A percentile compares a stretch with the other conserved stretches of the same genome.
These are phyloP conservation scores for Amiota mariae DNA, from an alignment of 2,888 invertebrate genomes.

Conservation along the genomic window DNA sequence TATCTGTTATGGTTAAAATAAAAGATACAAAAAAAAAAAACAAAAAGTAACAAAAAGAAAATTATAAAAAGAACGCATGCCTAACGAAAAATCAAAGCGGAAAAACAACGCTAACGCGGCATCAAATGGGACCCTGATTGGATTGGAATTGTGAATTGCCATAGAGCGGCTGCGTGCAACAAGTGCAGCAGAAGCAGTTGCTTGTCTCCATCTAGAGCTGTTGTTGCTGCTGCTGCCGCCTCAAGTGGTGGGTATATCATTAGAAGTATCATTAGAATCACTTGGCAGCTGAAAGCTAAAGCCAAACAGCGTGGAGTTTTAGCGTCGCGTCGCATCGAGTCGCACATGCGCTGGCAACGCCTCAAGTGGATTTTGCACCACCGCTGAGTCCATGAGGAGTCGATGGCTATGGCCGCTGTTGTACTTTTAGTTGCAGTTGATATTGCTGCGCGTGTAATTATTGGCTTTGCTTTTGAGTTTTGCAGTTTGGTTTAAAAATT, in stretches of 20 bases:
- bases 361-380: slow-evolving; percentile 59
- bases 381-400: not conserved
- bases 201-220: slow-evolving; percentile 3
- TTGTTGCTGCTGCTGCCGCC: slow-evolving; percentile 40
- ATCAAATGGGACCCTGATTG: slow-evolving; percentile 29
- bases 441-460: slow-evolving; percentile 55
- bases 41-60: not conserved
- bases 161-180: slow-evolving; percentile 4
- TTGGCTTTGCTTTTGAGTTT: slow-evolving; percentile 36
- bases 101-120: slow-evolving; percentile 63
- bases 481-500: slow-evolving; percentile 15
- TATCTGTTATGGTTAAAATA: not conserved
- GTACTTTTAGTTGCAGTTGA: not conserved
- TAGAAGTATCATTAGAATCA: slow-evolving; percentile 68
- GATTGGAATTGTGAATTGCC: slow-evolving; percentile 14
- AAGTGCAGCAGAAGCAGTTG: slow-evolving; percentile 13
- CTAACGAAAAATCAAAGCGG: slow-evolving; percentile 55
- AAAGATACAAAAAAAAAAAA: not conserved
- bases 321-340: slow-evolving; percentile 35
- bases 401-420: not conserved
- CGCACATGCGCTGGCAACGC: slow-evolving; percentile 53
- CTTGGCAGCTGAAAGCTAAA: slow-evolving; percentile 50
- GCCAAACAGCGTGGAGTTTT: slow-evolving; percentile 48
- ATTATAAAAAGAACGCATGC: slow-evolving; percentile 57
- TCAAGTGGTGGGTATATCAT: slow-evolving; percentile 63